Evolutionary conservation across 2,888 invertebrate genomes (phyloP).

Genomic region (Leucoptera coffeella): DNA sequence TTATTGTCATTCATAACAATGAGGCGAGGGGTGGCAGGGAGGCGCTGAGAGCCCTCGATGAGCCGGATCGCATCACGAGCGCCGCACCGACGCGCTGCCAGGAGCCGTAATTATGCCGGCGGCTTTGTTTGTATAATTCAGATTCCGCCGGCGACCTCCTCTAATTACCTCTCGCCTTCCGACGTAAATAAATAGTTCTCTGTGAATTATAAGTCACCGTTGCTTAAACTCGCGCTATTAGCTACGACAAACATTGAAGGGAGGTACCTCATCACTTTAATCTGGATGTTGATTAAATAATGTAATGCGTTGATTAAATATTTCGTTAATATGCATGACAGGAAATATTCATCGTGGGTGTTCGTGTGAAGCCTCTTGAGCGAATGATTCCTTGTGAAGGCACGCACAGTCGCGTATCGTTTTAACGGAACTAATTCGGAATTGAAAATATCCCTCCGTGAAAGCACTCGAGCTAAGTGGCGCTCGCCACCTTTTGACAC

Average conservation of each 20-base stretch:
- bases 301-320: too few relatives aligned
- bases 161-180: conserved; percentile 6
- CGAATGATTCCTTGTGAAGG: too few relatives aligned
- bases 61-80: conserved; percentile 23
- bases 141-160: conserved; percentile 11
- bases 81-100: conserved; percentile 13
- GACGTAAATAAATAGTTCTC: conserved; percentile 7
- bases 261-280: too few relatives aligned
- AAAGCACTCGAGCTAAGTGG: conserved; percentile 43
- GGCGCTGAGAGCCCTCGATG: conserved; percentile 7
- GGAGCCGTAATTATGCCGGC: conserved; percentile 8
- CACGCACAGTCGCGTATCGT: too few relatives aligned
- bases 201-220: conserved; percentile 7
- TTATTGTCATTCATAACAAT: conserved; percentile 48
- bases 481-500: conserved; percentile 51
- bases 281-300: too few relatives aligned
- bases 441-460: conserved; percentile 22
- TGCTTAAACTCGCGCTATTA: too few relatives aligned
- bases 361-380: too few relatives aligned
- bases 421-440: conserved; percentile 16
- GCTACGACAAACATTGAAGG: too few relatives aligned
- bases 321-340: too few relatives aligned
- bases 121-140: conserved; percentile 18
- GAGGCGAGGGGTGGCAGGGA: conserved; percentile 10
- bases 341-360: too few relatives aligned